These are phyloP conservation scores for Percopsis omiscomaycus DNA, from an alignment of 2,797 vertebrate genomes.

Conservation along the genomic window DNA sequence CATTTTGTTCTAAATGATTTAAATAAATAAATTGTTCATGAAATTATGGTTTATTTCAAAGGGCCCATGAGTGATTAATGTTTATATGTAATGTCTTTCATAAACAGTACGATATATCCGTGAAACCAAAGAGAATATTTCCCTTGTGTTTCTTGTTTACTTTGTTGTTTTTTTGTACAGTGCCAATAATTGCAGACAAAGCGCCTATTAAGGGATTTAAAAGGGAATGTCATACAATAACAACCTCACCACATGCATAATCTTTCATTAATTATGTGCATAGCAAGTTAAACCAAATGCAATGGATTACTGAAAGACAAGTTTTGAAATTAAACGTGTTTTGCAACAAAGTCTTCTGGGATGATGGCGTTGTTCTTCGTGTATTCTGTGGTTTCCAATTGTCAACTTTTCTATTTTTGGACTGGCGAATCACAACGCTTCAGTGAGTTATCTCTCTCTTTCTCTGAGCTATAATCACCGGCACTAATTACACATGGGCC, in stretches of 20 bases:
- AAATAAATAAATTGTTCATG: slow-evolving; percentile 33
- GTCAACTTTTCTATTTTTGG: slow-evolving; percentile 58
- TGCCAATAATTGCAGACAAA: slow-evolving; percentile 22
- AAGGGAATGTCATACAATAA: slow-evolving; percentile 32
- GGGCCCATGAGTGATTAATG: slow-evolving; percentile 40
- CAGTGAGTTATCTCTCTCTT: slow-evolving; percentile 48
- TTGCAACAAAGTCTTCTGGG: slow-evolving; percentile 49
- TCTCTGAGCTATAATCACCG: slow-evolving; percentile 65
- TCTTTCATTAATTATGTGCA: slow-evolving; percentile 54
- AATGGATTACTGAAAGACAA: slow-evolving; percentile 58
- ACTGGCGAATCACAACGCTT: slow-evolving; percentile 57
- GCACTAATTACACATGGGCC: slow-evolving; percentile 72
- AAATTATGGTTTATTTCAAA: slow-evolving; percentile 33
- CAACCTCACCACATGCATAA: slow-evolving; percentile 35
- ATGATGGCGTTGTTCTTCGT: slow-evolving; percentile 45
- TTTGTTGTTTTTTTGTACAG: slow-evolving; percentile 21
- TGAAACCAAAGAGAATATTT: slow-evolving; percentile 34
- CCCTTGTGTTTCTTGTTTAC: slow-evolving; percentile 34
- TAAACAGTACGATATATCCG: slow-evolving; percentile 34
- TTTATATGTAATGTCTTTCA: slow-evolving; percentile 49
- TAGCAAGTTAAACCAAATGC: slow-evolving; percentile 53
- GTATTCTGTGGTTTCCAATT: slow-evolving; percentile 50
- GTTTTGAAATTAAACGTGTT: slow-evolving; percentile 69
- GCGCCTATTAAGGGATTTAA: slow-evolving; percentile 14
- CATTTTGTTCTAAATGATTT: slow-evolving; percentile 49